phyloP scores from a whole-genome alignment of 2,888 invertebrate species.

The Archips crataeganus region DNA sequence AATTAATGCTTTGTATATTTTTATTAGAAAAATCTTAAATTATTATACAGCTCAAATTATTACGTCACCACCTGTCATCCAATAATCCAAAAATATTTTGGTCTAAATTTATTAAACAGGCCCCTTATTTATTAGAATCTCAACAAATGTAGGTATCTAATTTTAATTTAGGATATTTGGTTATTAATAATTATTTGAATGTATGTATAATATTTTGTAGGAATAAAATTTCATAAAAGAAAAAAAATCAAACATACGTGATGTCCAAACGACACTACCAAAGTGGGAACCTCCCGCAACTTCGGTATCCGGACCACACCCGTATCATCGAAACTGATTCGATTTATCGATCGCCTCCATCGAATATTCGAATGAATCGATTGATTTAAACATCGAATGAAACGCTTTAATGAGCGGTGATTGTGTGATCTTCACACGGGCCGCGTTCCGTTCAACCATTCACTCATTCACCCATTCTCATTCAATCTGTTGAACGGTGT shows the following conservation, averaged over 20 bases:
- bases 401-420: constrained; percentile 41
- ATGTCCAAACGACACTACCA: background rate
- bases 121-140: too few relatives aligned
- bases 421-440: constrained; percentile 43
- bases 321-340: constrained; percentile 43
- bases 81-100: too few relatives aligned
- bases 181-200: too few relatives aligned
- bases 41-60: too few relatives aligned
- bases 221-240: background rate
- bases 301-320: constrained; percentile 55
- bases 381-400: constrained; percentile 56
- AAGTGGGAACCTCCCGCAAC: constrained; percentile 13
- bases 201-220: too few relatives aligned
- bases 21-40: too few relatives aligned
- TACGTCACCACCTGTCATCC: too few relatives aligned
- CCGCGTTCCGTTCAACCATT: constrained; percentile 27
- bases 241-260: background rate
- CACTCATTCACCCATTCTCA: constrained; percentile 26
- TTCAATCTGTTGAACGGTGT: constrained; percentile 33
- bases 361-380: constrained; percentile 53
- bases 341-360: constrained; percentile 47
- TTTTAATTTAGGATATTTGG: too few relatives aligned
- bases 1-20: too few relatives aligned
- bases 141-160: too few relatives aligned
- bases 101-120: too few relatives aligned